These are phyloP conservation scores for Tribolium castaneum DNA, from an alignment of 1,140 invertebrate genomes.

Conservation along the genomic window DNA sequence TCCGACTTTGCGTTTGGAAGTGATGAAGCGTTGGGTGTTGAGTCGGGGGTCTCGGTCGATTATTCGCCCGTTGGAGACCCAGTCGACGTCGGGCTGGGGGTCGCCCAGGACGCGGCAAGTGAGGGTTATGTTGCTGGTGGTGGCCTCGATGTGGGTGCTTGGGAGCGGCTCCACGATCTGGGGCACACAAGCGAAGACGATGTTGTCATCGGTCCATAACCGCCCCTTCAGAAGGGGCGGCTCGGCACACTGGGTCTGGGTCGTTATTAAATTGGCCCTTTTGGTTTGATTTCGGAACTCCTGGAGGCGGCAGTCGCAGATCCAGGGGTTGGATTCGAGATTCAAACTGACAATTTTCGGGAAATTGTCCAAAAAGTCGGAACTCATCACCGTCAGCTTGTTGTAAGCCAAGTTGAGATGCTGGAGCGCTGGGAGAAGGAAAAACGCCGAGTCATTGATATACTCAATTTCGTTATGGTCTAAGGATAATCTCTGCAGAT, in stretches of 20 bases:
- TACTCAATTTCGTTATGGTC: slow-evolving; percentile 77
- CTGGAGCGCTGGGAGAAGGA: slow-evolving; percentile 74
- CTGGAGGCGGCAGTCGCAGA: slow-evolving; percentile 87
- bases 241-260: slow-evolving; percentile 76
- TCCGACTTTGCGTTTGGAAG: slow-evolving; percentile 62
- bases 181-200: slow-evolving; percentile 88
- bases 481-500: slow-evolving; percentile 80
- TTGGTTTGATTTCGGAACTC: slow-evolving; percentile 82
- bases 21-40: slow-evolving; percentile 68
- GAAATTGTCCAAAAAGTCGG: slow-evolving; percentile 62
- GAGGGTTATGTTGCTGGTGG: slow-evolving; percentile 78
- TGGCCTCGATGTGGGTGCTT: slow-evolving; percentile 68
- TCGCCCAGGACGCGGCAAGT: slow-evolving; percentile 82
- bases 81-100: slow-evolving; percentile 78
- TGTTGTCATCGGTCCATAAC: slow-evolving; percentile 74
- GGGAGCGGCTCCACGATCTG: slow-evolving; percentile 71
- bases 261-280: slow-evolving; percentile 76
- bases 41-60: slow-evolving; percentile 70
- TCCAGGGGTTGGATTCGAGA: slow-evolving; percentile 86
- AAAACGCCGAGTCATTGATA: slow-evolving; percentile 79
- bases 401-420: slow-evolving; percentile 79
- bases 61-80: slow-evolving; percentile 78
- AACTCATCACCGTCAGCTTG: slow-evolving; percentile 67
- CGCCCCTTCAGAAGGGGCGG: slow-evolving; percentile 74
- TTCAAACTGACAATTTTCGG: slow-evolving; percentile 79